Conservation (phyloP, 2,797 vertebrate genomes). For the Mormyrus hasselquistii region DNA sequence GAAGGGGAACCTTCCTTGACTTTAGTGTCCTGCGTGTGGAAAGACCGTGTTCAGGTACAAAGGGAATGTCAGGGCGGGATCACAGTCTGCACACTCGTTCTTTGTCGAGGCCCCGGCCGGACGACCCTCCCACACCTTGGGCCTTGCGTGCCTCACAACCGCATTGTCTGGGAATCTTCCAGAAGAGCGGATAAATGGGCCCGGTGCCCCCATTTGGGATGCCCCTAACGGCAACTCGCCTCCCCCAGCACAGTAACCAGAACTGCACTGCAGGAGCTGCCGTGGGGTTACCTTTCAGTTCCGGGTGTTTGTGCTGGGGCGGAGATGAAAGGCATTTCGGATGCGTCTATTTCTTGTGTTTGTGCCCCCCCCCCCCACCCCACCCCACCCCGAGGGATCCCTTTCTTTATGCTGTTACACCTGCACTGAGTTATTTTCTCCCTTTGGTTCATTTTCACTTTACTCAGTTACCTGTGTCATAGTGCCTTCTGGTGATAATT, state of each 20-base stretch:
- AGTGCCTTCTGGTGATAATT: slow-evolving; percentile 7
- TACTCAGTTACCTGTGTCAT: not conserved
- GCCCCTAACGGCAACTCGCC: not conserved
- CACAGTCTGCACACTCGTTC: slow-evolving; percentile 29
- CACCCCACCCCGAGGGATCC: not conserved
- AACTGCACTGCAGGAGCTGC: not conserved
- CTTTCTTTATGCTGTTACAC: not conserved
- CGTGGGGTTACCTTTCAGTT: not conserved
- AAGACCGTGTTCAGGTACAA: not conserved
- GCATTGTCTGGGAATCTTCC: slow-evolving; percentile 68
- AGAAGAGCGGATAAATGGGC: not conserved
- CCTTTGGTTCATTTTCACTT: not conserved
- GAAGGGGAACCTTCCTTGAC: not conserved
- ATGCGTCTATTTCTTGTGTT: not conserved
- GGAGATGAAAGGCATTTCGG: not conserved
- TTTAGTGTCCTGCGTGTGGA: not conserved
- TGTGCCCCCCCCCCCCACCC: not conserved
- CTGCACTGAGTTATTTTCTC: not conserved
- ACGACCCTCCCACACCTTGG: slow-evolving; percentile 75
- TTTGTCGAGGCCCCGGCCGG: slow-evolving; percentile 59
- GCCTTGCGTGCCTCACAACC: slow-evolving; percentile 67
- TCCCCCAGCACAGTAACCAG: not conserved
- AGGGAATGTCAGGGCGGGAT: not conserved
- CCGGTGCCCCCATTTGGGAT: not conserved
- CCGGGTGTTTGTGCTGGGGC: not conserved